Conservation (phyloP, 2,888 invertebrate genomes). For the Zelleria hepariella region DNA sequence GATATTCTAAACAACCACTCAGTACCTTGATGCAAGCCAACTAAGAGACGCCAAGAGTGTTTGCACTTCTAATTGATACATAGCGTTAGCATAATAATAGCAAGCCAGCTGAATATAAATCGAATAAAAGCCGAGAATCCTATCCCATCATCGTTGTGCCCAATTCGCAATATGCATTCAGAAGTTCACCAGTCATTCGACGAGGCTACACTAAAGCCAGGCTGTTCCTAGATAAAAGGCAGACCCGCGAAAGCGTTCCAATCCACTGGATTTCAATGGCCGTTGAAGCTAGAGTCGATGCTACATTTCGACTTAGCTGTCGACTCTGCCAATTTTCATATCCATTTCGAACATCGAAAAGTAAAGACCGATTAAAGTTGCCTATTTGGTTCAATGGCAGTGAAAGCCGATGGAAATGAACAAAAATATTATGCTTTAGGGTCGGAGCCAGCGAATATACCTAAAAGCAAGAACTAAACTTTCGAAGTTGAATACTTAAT, state of each 20-base stretch:
- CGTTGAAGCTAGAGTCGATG: conserved; percentile 5
- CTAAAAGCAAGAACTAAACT: background rate
- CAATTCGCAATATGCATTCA: background rate
- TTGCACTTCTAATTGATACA: too few relatives aligned
- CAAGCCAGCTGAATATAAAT: too few relatives aligned
- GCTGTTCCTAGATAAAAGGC: conserved; percentile 13
- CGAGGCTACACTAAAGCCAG: background rate
- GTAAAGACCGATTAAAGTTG: background rate
- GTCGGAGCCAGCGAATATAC: conserved; percentile 7
- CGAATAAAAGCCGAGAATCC: too few relatives aligned
- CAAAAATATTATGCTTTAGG: conserved; percentile 3
- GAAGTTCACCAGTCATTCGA: background rate
- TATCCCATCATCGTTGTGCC: too few relatives aligned
- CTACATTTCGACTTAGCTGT: conserved; percentile 5
- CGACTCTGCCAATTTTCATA: background rate
- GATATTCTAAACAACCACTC: too few relatives aligned
- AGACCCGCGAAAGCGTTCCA: conserved; percentile 36
- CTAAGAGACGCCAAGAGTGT: too few relatives aligned
- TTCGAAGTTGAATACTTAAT: background rate
- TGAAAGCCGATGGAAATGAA: background rate
- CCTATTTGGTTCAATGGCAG: background rate
- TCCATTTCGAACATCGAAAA: background rate
- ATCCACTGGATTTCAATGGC: conserved; percentile 30
- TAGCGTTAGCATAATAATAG: too few relatives aligned
- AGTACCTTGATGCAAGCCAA: too few relatives aligned